A percentile compares a stretch with the other conserved stretches of the same genome.
Evolutionary conservation across 2,888 invertebrate genomes (phyloP).

Genomic region (Synanthedon vespiformis): DNA sequence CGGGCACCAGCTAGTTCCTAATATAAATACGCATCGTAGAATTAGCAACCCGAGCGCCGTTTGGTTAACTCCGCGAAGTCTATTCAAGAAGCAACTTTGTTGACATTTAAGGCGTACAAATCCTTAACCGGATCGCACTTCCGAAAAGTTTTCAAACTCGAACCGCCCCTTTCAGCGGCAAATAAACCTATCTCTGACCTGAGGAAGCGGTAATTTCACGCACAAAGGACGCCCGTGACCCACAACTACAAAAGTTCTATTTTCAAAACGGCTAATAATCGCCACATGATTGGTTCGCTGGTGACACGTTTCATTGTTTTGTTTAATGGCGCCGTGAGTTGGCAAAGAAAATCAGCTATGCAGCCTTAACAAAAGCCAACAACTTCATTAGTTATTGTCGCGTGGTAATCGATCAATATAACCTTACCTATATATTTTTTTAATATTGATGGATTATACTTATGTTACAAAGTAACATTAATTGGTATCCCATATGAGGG

Average conservation of each 20-base stretch:
- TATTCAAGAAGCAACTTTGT: slow-evolving; percentile 6
- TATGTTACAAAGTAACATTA: no score
- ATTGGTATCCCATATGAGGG: no score
- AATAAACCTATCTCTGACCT: slow-evolving; percentile 7
- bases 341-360: background rate
- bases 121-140: slow-evolving; percentile 3
- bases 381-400: background rate
- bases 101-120: slow-evolving; percentile 13
- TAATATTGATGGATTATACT: background rate
- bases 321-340: slow-evolving; percentile 1
- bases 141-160: background rate
- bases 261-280: slow-evolving; percentile 12
- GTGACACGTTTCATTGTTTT: slow-evolving; percentile 1
- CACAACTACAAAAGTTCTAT: slow-evolving; percentile 9
- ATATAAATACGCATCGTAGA: no score
- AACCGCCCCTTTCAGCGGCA: background rate
- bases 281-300: slow-evolving; percentile 12
- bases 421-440: background rate
- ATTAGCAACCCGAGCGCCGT: background rate
- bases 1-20: no score
- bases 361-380: background rate
- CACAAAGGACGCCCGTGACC: slow-evolving; percentile 15
- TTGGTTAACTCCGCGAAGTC: background rate
- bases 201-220: slow-evolving; percentile 11
- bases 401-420: background rate